A percentile compares a stretch with the other conserved stretches of the same genome.
phyloP scores from a whole-genome alignment of 2,797 vertebrate species.

The Carapus acus region DNA sequence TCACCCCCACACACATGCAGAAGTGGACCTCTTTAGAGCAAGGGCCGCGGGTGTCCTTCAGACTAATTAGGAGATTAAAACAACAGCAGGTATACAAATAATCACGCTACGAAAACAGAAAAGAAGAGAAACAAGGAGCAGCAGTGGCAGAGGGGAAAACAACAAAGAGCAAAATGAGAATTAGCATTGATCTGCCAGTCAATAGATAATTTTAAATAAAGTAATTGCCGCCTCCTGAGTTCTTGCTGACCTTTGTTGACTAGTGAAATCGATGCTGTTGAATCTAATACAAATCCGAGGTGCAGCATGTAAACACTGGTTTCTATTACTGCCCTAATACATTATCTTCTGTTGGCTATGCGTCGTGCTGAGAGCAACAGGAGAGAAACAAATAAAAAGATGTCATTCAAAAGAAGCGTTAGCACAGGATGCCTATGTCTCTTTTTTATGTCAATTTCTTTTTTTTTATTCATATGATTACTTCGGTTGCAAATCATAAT shows the following conservation, averaged over 20 bases:
- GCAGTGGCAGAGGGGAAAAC: constrained; percentile 54
- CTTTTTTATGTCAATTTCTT: too few relatives aligned
- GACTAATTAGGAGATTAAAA: constrained; percentile 93
- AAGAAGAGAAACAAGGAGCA: constrained; percentile 42
- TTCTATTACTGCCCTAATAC: constrained; percentile 89
- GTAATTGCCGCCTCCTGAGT: constrained; percentile 92
- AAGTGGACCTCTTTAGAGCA: constrained; percentile 58
- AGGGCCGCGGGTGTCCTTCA: constrained; percentile 85
- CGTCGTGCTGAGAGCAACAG: constrained; percentile 65
- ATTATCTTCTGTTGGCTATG: constrained; percentile 77
- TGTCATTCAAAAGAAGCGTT: constrained; percentile 60
- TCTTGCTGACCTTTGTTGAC: constrained; percentile 96
- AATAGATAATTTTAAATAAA: constrained; percentile 99
- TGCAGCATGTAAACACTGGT: constrained; percentile 95
- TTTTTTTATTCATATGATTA: background rate
- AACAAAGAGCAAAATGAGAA: constrained; percentile 83
- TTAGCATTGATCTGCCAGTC: constrained; percentile 95
- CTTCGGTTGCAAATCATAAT: constrained; percentile 30
- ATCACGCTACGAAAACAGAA: constrained; percentile 64
- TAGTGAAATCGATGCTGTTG: constrained; percentile 99
- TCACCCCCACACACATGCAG: constrained; percentile 41
- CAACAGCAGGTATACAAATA: constrained; percentile 85
- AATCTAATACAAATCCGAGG: constrained; percentile 90
- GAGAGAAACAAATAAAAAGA: constrained; percentile 43
- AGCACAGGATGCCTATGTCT: constrained; percentile 45